These are phyloP conservation scores for Babyrousa celebensis DNA, from an alignment of 2,797 vertebrate species.

Conservation along the genomic window DNA sequence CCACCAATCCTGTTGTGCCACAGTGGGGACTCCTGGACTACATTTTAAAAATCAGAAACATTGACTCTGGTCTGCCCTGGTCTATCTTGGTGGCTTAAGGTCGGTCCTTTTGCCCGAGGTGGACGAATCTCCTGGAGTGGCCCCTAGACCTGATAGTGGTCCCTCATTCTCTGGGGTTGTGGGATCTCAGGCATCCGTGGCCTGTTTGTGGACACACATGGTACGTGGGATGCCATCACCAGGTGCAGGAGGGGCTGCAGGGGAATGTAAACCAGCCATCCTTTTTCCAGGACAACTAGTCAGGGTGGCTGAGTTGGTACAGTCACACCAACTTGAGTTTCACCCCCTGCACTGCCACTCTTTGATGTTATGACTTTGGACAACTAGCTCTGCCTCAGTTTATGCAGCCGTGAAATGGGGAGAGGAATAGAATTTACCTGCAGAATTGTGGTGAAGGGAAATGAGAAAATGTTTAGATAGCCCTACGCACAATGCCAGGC, in stretches of 20 bases:
- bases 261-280: neutral
- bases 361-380: neutral
- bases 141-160: neutral
- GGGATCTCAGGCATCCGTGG: neutral
- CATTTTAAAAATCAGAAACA: slow-evolving; percentile 8
- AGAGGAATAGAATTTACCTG: neutral
- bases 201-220: neutral
- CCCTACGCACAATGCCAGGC: neutral
- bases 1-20: no score
- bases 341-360: neutral
- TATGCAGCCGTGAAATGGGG: neutral
- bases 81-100: neutral
- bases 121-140: neutral
- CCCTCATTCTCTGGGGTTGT: neutral
- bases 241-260: neutral
- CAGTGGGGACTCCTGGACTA: neutral
- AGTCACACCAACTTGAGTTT: neutral
- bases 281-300: neutral
- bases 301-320: neutral
- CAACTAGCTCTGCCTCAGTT: neutral
- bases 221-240: neutral
- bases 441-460: neutral
- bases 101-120: neutral
- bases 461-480: slow-evolving; percentile 21
- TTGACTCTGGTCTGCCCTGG: neutral